Evolutionary conservation across 2,888 invertebrate genomes (phyloP), one percentile per base, ranked within the genome.

Genomic region (Fragum whitleyi): DNA sequence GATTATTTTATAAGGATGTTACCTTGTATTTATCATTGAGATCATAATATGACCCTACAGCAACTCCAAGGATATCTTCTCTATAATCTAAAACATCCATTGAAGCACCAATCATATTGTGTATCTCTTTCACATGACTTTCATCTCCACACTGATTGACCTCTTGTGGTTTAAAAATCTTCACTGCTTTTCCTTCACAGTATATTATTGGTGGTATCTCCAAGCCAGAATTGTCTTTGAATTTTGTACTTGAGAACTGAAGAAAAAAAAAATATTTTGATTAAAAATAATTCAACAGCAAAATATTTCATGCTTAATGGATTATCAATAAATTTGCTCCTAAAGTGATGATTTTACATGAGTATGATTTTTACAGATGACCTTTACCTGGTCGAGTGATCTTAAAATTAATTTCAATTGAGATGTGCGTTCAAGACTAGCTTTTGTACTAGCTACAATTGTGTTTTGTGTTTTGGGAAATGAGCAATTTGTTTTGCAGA

Each of bases 71-170:
- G 47, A 88, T 79, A 19, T 74, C 72, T 16, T 86, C 78, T 19
- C 85, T 84, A n/a, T 85, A 72, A 74, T 90, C 90, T 62, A 90
- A 62, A 51, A 86, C 80, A 11, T 87, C 86, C 19, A 91, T 80
- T 7, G 87, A 85, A 21, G 88, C 88, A 67, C 88, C 90, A 68
- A 89, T 86, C 59, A 90, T 77, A 67, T 89, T 88, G 81, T 91
- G 91, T 32, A 92, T 75, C 68, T 91, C 87, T 19, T 83, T 86
- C 29, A 57, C 61, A 57, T 74, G 61, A 82, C 65, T 23, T 11
- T 53, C 53, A 36, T 39, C 65, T 39, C 68, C 62, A 51, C 69
- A 71, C 5, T 23, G 39, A 23, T 71, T 57, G 16, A 42, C 59
- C 9, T 76, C 62, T n/a, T 81, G 77, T 29, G 82, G 81, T 47